Evolutionary conservation across 2,797 vertebrate genomes (phyloP).

Genomic region (Labroides dimidiatus): DNA sequence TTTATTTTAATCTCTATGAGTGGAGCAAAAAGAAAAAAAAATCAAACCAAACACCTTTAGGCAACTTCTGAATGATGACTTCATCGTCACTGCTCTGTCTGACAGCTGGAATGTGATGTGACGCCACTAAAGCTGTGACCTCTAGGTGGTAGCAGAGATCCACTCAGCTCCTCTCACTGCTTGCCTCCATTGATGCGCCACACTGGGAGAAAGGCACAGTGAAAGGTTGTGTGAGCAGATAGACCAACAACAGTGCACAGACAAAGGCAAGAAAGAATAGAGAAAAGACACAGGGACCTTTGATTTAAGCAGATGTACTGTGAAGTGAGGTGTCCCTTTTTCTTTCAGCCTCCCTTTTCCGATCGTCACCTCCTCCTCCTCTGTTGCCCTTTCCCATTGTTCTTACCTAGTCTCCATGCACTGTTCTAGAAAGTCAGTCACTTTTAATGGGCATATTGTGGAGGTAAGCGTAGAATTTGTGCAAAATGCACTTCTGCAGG

Average conservation of each 20-base stretch:
- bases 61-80: background rate
- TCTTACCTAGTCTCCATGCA: slow-evolving; percentile 44
- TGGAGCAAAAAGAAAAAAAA: background rate
- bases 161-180: slow-evolving; percentile 30
- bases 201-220: slow-evolving; percentile 47
- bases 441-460: slow-evolving; percentile 48
- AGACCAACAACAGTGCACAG: slow-evolving; percentile 53
- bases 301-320: slow-evolving; percentile 66
- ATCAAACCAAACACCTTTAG: background rate
- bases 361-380: slow-evolving; percentile 21
- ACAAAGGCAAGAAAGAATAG: slow-evolving; percentile 65
- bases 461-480: slow-evolving; percentile 33
- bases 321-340: slow-evolving; percentile 31
- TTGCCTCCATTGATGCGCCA: slow-evolving; percentile 31
- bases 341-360: slow-evolving; percentile 28
- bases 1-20: no score
- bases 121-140: slow-evolving; percentile 36
- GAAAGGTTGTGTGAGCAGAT: slow-evolving; percentile 53
- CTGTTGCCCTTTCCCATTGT: slow-evolving; percentile 40
- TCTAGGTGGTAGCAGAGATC: slow-evolving; percentile 85
- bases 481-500: slow-evolving; percentile 36
- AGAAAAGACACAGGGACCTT: slow-evolving; percentile 45
- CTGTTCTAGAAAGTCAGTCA: slow-evolving; percentile 59
- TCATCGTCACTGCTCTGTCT: slow-evolving; percentile 10
- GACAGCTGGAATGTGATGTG: slow-evolving; percentile 5